A percentile compares a stretch with the other conserved stretches of the same genome.
These are phyloP conservation scores for Anoncus sp. DNA, from an alignment of 2,888 invertebrate genomes.

Conservation along the genomic window DNA sequence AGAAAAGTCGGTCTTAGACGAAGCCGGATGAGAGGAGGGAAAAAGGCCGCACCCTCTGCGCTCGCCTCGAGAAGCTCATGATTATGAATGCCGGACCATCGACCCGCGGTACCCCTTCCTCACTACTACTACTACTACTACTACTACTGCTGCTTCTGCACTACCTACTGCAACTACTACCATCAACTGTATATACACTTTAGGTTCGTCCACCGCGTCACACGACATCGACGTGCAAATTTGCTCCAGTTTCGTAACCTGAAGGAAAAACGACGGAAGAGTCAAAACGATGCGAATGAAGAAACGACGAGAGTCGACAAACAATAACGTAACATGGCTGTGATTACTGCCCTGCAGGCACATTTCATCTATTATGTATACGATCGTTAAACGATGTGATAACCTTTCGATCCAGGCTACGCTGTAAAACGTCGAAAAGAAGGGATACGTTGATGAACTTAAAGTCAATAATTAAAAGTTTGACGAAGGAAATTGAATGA, in stretches of 20 bases:
- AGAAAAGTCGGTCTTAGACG: conserved; percentile 40
- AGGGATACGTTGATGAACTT: neutral
- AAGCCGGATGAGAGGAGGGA: conserved; percentile 36
- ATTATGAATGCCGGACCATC: conserved; percentile 73
- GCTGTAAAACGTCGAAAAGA: neutral
- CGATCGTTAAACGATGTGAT: conserved; percentile 27
- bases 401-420: neutral
- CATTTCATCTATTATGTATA: conserved; percentile 24
- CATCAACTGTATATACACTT: conserved; percentile 33
- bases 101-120: conserved; percentile 66
- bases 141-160: conserved; percentile 10
- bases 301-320: conserved; percentile 54
- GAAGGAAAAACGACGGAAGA: conserved; percentile 43
- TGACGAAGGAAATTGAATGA: too few species aligned
- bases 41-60: conserved; percentile 63
- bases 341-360: conserved; percentile 42
- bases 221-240: conserved; percentile 69
- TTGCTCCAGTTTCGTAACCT: conserved; percentile 71
- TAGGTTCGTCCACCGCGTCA: conserved; percentile 49
- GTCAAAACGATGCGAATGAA: conserved; percentile 52
- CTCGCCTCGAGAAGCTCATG: conserved; percentile 61
- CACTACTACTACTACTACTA: conserved; percentile 44
- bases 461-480: too few species aligned
- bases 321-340: conserved; percentile 45
- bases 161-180: conserved; percentile 26